Percentiles rank a stretch among this genome's conserved stretches.
Evolutionary conservation across 1,140 invertebrate genomes (phyloP).

Genomic region (Anadara kagoshimensis): DNA sequence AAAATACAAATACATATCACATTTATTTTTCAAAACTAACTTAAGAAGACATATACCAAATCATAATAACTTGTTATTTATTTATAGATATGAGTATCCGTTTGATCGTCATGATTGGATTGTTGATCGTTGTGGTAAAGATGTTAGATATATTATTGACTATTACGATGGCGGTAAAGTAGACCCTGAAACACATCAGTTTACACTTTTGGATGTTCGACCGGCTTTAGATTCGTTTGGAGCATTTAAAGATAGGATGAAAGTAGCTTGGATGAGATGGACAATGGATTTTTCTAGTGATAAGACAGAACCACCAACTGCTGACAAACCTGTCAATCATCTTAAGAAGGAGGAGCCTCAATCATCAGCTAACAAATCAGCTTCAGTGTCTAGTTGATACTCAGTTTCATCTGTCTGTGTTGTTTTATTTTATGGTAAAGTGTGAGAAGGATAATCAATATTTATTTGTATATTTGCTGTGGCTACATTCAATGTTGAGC

Average conservation of each 20-base stretch:
- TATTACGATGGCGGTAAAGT: slow-evolving; percentile 92
- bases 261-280: slow-evolving; percentile 90
- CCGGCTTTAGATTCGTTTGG: slow-evolving; percentile 96
- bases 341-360: too few species aligned
- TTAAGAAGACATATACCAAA: too few species aligned
- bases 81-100: slow-evolving; percentile 90
- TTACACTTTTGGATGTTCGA: slow-evolving; percentile 96
- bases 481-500: too few species aligned
- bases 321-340: background rate
- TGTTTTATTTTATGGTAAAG: too few species aligned
- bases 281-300: slow-evolving; percentile 19
- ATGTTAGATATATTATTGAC: slow-evolving; percentile 95
- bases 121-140: slow-evolving; percentile 94
- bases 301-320: slow-evolving; percentile 4
- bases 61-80: background rate
- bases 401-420: too few species aligned
- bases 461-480: too few species aligned
- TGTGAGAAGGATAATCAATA: too few species aligned
- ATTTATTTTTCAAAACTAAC: too few species aligned
- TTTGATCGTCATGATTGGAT: slow-evolving; percentile 99
- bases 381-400: too few species aligned
- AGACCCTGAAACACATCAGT: slow-evolving; percentile 86
- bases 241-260: slow-evolving; percentile 97
- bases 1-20: too few species aligned
- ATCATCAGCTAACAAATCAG: too few species aligned